Base-by-base conservation (phyloP, 2,888 invertebrate genomes). In the Drosophila mimetica region DNA sequence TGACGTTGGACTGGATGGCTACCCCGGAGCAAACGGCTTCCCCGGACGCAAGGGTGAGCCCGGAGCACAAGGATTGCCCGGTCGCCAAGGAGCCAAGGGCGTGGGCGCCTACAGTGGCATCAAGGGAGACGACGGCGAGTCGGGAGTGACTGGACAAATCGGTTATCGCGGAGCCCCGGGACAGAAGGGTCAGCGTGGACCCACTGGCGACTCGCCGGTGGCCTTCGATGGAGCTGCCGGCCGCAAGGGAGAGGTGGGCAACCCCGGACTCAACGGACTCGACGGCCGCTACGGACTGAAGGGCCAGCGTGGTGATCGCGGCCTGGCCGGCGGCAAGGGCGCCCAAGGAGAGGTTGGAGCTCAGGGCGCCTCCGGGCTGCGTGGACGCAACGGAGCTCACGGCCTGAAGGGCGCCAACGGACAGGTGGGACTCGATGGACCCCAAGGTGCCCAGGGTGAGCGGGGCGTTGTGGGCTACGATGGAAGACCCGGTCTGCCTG, bases 181-280 rank as follows among this genome's bases (percentile, higher is more conserved):
- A 3, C 44, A 53, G 5, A 92, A 94, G 72, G 96, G 96, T 28
- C 61, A 81, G 11, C 92, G 92, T 76, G 96, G 96, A 57, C 89
- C 90, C 0, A 92, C 92, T 77, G 96, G 96, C 39, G 92, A 93
- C 65, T 91, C 93, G 11, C 95, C 95, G 2, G 61, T 79, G 13
- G 92, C 92, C 16, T 60, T 79, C 25, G 93, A 94, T 77, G 93
- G 93, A 14, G 65, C 83, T 6, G 71, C 81, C 13, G 95, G 95
- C 1, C 63, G 86, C 20, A 94, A 94, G 81, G 96, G 96, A 60
- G 91, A 92, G 54, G 92, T 92, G 53, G 96, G 96, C 75, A 92
- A 93, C 14, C 88, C 92, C 2, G 96, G 96, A 60, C 88, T 72
- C 69, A 89, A 90, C 59, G 94, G 93, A 46, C 90, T 89, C 76